Evolutionary conservation across 2,888 invertebrate species (phyloP), one percentile per base, ranked within the genome.

Genomic region (Athalia circularis): DNA sequence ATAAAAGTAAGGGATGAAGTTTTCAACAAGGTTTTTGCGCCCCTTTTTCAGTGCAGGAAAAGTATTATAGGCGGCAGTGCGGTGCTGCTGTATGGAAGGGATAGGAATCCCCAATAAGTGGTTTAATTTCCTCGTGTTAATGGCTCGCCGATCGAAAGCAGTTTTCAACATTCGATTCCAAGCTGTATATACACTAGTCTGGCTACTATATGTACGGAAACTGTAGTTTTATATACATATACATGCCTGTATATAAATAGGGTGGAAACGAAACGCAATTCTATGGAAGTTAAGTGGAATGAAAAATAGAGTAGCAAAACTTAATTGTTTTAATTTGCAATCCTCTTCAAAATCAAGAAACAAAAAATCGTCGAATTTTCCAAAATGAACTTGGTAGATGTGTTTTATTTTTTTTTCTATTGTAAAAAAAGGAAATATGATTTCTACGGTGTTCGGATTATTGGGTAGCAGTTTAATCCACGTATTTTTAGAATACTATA

Each of bases 81-180:
- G 1, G 1, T 29, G 29, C 29, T 61, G 29, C 9, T 7, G 8
- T 15, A 15, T 5, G 9, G 29, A 5, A 3, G 29, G 4, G 45
- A 43, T n/a, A n/a, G 57, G 70, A 70, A 70, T 70, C 45, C n/a
- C 70, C 70, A 70, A 70, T 70, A 45, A 70, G 70, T 70, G 57
- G 70, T 70, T 70, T 70, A 70, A 70, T 70, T 70, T 70, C 57
- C 70, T 57, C 47, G 54, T 57, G 54, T 70, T 70, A 70, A 70
- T 70, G 57, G 57, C 57, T 57, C 45, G 54, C 29, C 57, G 70
- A 70, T 70, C 70, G 70, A 45, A 70, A 29, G 29, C 45, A 13
- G 15, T 15, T 50, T 29, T 29, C 29, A 29, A 29, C 29, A 29
- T 29, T 29, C 29, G 29, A 29, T 29, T 29, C 29, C 29, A 29